phyloP scores from a whole-genome alignment of 1,140 invertebrate species.

The Zaprionus taronus region DNA sequence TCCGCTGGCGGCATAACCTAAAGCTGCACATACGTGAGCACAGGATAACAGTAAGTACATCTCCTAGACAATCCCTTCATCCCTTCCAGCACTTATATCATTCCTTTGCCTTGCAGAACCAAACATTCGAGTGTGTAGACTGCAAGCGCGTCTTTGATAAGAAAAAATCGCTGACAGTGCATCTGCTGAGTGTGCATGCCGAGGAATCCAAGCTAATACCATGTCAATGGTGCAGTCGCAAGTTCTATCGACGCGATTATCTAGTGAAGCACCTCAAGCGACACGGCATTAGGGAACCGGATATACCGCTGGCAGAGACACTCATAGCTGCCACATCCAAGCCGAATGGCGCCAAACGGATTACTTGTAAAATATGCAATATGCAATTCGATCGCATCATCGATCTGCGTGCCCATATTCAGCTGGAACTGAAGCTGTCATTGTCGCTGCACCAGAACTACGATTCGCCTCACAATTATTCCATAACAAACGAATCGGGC shows the following conservation, averaged over 20 bases:
- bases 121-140: conserved; percentile 84
- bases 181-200: conserved; percentile 84
- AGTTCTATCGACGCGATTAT: conserved; percentile 85
- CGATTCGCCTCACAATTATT: conserved; percentile 69
- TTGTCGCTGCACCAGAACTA: conserved; percentile 60
- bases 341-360: conserved; percentile 69
- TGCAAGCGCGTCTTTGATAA: conserved; percentile 85
- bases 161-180: conserved; percentile 85
- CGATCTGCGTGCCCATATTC: conserved; percentile 65
- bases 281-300: conserved; percentile 65
- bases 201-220: conserved; percentile 82
- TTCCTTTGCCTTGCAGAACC: conserved; percentile 47
- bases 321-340: conserved; percentile 65
- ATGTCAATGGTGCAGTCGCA: conserved; percentile 86
- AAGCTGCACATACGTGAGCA: conserved; percentile 68
- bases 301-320: conserved; percentile 71
- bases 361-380: conserved; percentile 75
- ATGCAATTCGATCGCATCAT: conserved; percentile 59
- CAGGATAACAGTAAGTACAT: conserved; percentile 55
- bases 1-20: conserved; percentile 79
- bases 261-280: conserved; percentile 72
- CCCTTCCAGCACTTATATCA: not conserved
- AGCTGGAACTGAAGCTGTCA: conserved; percentile 64
- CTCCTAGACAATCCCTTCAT: not conserved
- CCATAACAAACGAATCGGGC: conserved; percentile 74